Base-by-base conservation (phyloP, 2,797 vertebrate genomes). In the Antrozous pallidus region DNA sequence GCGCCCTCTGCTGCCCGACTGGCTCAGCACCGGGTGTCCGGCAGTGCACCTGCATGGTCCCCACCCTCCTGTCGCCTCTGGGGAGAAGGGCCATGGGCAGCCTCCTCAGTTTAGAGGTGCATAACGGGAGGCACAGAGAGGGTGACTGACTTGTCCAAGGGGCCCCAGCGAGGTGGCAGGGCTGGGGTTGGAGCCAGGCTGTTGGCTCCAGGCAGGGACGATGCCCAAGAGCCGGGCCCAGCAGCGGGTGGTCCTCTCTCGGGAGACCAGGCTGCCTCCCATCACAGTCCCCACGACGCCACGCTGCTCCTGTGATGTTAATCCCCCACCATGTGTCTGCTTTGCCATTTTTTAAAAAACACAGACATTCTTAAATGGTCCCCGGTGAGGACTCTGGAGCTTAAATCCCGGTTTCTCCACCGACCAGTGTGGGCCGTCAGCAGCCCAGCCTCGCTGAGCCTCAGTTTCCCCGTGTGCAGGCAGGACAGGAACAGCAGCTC, bases 301-400 rank as follows among this genome's bases (percentile, higher is more conserved):
- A 5, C 8, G 13, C 24, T 0, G 1, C 26, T 83, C 80, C 88
- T 74, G 8, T 42, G 69, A 70, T 10, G 24, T 47, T 83, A 86
- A 78, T 38, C 18, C 33, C 71, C 28, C 31, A 51, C 40, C 51
- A 22, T 51, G 3, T 56, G 51, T 90, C 51, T 74, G 45, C 10
- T 87, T 79, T 82, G 70, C 75, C 56, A 16, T 81, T 81, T 92
- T 92, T 74, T 4, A n/a, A n/a, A 85, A 85, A 90, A 78, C 26
- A n/a, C 36, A 17, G 20, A 40, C 40, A 36, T 70, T 89, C 24
- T 94, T 88, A 70, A 63, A 38, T 63, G 42, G 28, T 8, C 2
- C 69, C 22, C 16, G 5, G 31, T 38, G 36, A 67, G 54, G 47
- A 45, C n/a, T 80, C 40, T 6, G 28, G 63, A 47, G 11, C n/a